Base-by-base conservation (phyloP, 2,888 invertebrate species). In the Pollenia labialis region DNA sequence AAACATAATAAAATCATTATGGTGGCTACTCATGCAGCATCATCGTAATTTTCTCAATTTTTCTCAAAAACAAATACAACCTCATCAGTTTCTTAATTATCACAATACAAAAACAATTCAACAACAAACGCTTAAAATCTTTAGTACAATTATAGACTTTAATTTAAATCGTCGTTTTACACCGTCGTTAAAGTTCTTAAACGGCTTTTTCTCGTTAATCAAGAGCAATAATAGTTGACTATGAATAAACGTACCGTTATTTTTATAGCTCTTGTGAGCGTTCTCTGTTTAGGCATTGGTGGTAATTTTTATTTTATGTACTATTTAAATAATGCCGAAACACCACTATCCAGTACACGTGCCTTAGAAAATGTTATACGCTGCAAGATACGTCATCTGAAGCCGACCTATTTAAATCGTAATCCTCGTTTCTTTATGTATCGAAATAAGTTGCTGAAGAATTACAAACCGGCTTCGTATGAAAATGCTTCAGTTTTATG, bases 401-500 rank as follows among this genome's bases (percentile, higher is more conserved):
- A 93, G 83, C 93, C 93, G n/a, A 90, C 90, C 4, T 93, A 93
- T 88, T 87, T 92, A 12, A 93, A 93, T 89, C 91, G 92, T 7
- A 93, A 93, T 91, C 93, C 93, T 3, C 91, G 93, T 66, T 93
- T 93, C 81, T 93, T 93, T 69, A 92, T 92, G 92, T 92, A 93
- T 85, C 91, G 93, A 32, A 93, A 93, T 82, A 93, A 93, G 62
- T 84, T 93, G 66, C 87, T 93, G 1, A 91, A 91, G 72, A 93
- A 93, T 88, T 93, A 92, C 84, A 92, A 92, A 75, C 90, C 92
- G 32, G 89, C 91, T 3, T 68, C 90, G 0, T 93, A 93, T 83
- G 92, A 95, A 93, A 95, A 93, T 94, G 91, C 95, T 92, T 92
- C 95, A 92, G 81, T 93, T 90, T 89, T 94, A 89, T 92, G 93